Evolutionary conservation across 2,797 vertebrate genomes (phyloP).

Genomic region (Cichlasoma orientale): DNA sequence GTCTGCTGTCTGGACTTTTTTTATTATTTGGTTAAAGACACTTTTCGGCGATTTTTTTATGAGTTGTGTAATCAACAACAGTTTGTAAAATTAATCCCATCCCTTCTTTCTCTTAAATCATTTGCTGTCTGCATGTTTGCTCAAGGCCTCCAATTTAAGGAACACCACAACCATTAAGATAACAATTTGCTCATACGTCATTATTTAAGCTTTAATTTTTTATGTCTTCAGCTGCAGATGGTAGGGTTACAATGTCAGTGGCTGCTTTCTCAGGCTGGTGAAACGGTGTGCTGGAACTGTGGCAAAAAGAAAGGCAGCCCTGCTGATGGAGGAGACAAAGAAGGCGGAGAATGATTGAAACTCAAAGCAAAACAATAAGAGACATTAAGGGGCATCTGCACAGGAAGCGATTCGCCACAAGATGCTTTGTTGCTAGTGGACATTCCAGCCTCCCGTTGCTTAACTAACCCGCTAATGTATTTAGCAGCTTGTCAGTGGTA

Average conservation of each 20-base stretch:
- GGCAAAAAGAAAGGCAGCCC: not conserved
- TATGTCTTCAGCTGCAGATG: not conserved
- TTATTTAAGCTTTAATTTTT: not conserved
- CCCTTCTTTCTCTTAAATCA: slow-evolving; percentile 26
- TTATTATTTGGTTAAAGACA: not conserved
- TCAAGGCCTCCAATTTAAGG: slow-evolving; percentile 14
- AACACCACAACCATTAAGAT: slow-evolving; percentile 17
- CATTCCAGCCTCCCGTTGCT: not conserved
- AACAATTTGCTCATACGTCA: not conserved
- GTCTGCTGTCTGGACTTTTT: not conserved
- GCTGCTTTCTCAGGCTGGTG: not conserved
- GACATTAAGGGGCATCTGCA: not conserved
- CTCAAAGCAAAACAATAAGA: not conserved
- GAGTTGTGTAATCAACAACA: slow-evolving; percentile 35
- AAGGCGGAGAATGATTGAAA: not conserved
- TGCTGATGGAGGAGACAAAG: not conserved
- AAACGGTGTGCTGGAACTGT: not conserved
- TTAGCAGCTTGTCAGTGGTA: not conserved
- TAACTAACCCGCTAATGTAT: not conserved
- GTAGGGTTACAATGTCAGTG: not conserved
- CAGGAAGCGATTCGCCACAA: not conserved
- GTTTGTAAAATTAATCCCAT: slow-evolving; percentile 51
- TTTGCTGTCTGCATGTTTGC: slow-evolving; percentile 16
- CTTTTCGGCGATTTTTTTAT: not conserved
- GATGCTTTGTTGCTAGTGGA: not conserved